Conservation (phyloP, 1,140 invertebrate genomes). For the Aricia agestis region DNA sequence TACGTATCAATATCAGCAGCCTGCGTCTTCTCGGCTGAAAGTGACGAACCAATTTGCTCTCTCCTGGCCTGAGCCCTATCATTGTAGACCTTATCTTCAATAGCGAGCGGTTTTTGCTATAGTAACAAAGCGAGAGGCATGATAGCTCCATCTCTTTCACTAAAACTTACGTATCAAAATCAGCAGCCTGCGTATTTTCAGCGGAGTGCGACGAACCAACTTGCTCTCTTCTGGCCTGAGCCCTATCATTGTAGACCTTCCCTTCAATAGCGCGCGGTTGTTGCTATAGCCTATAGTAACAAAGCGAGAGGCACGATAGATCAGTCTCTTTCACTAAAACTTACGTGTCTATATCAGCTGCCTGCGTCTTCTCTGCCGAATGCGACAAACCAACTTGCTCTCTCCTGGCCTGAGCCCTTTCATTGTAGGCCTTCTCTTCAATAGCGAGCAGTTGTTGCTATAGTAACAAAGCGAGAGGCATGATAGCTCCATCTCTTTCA, state of each 20-base stretch:
- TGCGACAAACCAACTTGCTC: conserved; percentile 84
- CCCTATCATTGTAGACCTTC: conserved; percentile 85
- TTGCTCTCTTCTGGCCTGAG: conserved; percentile 82
- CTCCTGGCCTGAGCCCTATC: conserved; percentile 88
- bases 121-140: too few species aligned
- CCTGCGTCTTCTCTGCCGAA: conserved; percentile 83
- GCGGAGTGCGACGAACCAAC: conserved; percentile 89
- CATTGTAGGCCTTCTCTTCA: conserved; percentile 79
- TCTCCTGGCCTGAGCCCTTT: conserved; percentile 86
- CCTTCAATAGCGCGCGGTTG: conserved; percentile 69
- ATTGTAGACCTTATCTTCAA: conserved; percentile 77
- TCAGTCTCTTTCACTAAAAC: conserved; percentile 36
- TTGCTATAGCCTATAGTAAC: conserved; percentile 42
- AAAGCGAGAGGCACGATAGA: neutral
- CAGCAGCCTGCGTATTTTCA: conserved; percentile 82
- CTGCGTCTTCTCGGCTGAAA: conserved; percentile 82
- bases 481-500: conserved; percentile 35
- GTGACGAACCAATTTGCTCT: conserved; percentile 84
- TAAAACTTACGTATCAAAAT: conserved; percentile 76
- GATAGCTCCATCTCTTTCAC: conserved; percentile 42
- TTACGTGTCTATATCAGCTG: conserved; percentile 87
- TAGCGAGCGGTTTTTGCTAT: conserved; percentile 69
- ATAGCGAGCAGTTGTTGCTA: conserved; percentile 71
- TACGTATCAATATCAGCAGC: conserved; percentile 87
- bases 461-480: too few species aligned